phyloP scores from a whole-genome alignment of 92 coral and sea anemone genomes.

The Micromussa lordhowensis region DNA sequence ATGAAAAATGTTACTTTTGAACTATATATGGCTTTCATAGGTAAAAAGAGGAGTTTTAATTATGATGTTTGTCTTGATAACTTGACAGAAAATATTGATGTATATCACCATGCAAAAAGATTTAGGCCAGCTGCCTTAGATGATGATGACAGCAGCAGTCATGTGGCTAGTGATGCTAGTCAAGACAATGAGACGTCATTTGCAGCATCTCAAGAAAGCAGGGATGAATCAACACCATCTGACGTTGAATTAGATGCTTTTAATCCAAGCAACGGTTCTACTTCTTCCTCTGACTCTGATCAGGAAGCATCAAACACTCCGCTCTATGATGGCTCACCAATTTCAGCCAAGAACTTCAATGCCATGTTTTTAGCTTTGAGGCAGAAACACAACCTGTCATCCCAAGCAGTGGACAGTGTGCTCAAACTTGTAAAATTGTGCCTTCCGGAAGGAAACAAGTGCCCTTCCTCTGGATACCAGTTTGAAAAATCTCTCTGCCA shows the following conservation, averaged over 20 bases:
- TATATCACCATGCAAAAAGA: not conserved
- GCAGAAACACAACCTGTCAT: constrained; percentile 74
- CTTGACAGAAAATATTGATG: constrained; percentile 10
- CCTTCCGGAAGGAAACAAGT: constrained; percentile 62
- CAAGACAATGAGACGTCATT: not conserved
- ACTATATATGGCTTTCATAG: too few relatives aligned
- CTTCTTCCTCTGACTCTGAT: constrained; percentile 1
- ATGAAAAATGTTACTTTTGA: too few relatives aligned
- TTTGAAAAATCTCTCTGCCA: constrained; percentile 55
- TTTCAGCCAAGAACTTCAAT: constrained; percentile 58
- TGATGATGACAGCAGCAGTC: not conserved
- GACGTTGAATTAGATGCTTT: not conserved
- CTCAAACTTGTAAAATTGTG: constrained; percentile 48
- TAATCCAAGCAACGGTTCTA: not conserved
- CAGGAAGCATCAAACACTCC: constrained; percentile 27
- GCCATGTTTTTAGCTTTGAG: constrained; percentile 59
- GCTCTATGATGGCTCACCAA: constrained; percentile 64
- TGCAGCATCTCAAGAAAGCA: not conserved
- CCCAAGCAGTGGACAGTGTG: constrained; percentile 66
- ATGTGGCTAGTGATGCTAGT: too few relatives aligned
- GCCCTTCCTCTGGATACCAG: constrained; percentile 66
- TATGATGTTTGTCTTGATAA: not conserved
- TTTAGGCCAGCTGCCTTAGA: not conserved
- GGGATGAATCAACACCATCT: not conserved
- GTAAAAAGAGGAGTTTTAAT: too few relatives aligned